phyloP scores from a whole-genome alignment of 1,140 invertebrate genomes.

The Drosophila willistoni region DNA sequence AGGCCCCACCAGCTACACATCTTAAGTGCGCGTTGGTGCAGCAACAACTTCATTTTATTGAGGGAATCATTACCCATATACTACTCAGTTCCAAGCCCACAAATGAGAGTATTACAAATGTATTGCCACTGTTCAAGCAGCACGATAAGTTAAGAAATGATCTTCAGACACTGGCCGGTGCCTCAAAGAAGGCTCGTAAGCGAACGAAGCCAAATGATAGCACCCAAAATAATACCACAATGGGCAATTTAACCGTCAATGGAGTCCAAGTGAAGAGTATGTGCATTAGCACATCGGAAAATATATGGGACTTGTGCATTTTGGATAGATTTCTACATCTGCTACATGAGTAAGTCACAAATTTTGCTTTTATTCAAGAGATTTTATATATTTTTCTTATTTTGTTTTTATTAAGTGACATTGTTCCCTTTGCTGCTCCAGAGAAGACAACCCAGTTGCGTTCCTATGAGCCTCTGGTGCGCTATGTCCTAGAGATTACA shows the following conservation, averaged over 20 bases:
- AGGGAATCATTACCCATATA: constrained; percentile 68
- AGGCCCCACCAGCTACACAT: constrained; percentile 58
- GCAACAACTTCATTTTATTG: constrained; percentile 76
- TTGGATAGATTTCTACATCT: constrained; percentile 66
- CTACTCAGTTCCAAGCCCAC: constrained; percentile 58
- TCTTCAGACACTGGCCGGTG: constrained; percentile 41
- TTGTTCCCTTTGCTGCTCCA: constrained; percentile 66
- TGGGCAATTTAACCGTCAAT: constrained; percentile 62
- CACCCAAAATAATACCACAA: constrained; percentile 8
- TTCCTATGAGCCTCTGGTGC: constrained; percentile 60
- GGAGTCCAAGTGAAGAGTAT: constrained; percentile 60
- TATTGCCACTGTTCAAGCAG: constrained; percentile 69
- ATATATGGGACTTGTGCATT: constrained; percentile 77
- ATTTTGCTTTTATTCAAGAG: background rate
- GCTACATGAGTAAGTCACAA: constrained; percentile 63
- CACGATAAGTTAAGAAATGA: constrained; percentile 59
- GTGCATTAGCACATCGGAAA: constrained; percentile 55
- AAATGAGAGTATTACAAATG: constrained; percentile 57
- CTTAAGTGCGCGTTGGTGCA: constrained; percentile 64
- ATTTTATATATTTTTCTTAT: too few species aligned
- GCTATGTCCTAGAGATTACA: constrained; percentile 62
- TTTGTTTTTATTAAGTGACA: constrained; percentile 49
- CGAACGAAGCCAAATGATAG: constrained; percentile 45
- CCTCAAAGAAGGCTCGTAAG: constrained; percentile 63
- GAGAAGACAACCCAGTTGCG: constrained; percentile 56